Conservation (phyloP, 2,113 vertebrate genomes). For the Macaca fascicularis region DNA sequence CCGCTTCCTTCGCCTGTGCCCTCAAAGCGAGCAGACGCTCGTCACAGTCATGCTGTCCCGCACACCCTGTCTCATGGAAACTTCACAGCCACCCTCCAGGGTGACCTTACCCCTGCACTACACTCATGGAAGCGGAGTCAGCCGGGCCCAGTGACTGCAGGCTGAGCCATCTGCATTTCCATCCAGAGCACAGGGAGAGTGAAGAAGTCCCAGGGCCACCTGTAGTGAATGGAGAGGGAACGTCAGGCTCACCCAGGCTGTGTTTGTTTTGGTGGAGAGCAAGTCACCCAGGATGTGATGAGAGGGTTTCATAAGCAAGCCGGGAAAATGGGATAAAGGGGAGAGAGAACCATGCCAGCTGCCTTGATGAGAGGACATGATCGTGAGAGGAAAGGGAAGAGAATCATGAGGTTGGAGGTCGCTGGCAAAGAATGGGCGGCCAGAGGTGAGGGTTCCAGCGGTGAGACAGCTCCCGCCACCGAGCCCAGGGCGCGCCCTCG, state of each 20-base stretch:
- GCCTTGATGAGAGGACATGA: fast-evolving
- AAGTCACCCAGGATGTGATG: fast-evolving
- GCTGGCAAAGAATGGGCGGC: not conserved
- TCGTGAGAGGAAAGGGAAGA: fast-evolving
- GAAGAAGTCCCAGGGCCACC: not conserved
- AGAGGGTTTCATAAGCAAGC: not conserved
- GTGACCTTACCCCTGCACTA: not conserved
- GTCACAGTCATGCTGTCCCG: fast-evolving
- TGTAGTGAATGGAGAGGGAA: not conserved
- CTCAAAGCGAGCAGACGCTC: not conserved
- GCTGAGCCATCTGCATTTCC: not conserved
- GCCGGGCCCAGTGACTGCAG: not conserved
- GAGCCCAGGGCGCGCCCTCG: fast-evolving
- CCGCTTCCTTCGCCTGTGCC: not conserved
- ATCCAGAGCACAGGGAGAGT: not conserved
- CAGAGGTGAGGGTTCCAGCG: fast-evolving
- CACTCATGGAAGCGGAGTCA: not conserved
- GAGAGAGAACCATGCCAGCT: not conserved
- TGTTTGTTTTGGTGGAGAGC: not conserved
- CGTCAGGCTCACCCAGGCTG: not conserved
- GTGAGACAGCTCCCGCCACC: no score
- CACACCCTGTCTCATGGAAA: not conserved
- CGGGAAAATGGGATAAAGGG: not conserved
- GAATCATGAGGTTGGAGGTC: fast-evolving
- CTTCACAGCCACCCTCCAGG: no score